Conservation (phyloP, 1,140 invertebrate species). For the Hetaerina americana region DNA sequence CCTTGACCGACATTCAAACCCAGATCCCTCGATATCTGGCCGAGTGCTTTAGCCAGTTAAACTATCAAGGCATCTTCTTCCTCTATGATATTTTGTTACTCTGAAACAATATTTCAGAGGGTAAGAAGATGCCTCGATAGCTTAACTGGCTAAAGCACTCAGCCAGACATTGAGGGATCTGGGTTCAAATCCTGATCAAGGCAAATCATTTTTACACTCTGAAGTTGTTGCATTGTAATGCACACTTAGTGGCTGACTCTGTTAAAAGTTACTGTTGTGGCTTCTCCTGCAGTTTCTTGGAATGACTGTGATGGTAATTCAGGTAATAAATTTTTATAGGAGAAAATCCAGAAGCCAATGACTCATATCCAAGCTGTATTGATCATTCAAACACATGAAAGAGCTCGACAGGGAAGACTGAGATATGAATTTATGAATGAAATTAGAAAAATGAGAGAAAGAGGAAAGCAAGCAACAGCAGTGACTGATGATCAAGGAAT, state of each 20-base stretch:
- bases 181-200: too few relatives aligned
- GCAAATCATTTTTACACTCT: too few relatives aligned
- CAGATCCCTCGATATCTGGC: too few relatives aligned
- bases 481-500: conserved; percentile 33
- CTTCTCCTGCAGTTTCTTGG: too few relatives aligned
- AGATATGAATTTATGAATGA: conserved; percentile 81
- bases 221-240: too few relatives aligned
- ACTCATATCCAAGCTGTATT: conserved; percentile 71
- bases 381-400: conserved; percentile 77
- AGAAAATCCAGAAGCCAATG: conserved; percentile 28
- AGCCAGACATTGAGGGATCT: too few relatives aligned
- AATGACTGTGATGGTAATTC: too few relatives aligned
- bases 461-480: conserved; percentile 21
- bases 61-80: neutral
- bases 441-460: conserved; percentile 62
- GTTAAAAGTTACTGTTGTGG: too few relatives aligned
- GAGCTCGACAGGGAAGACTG: conserved; percentile 71
- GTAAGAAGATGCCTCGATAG: too few relatives aligned
- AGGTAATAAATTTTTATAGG: neutral
- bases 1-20: conserved; percentile 1
- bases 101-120: conserved; percentile 37
- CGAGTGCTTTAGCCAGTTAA: too few relatives aligned
- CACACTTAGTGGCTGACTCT: too few relatives aligned
- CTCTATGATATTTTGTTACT: conserved; percentile 35
- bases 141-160: too few relatives aligned